phyloP scores from a whole-genome alignment of 1,140 invertebrate genomes.

The Drosophila takahashii region DNA sequence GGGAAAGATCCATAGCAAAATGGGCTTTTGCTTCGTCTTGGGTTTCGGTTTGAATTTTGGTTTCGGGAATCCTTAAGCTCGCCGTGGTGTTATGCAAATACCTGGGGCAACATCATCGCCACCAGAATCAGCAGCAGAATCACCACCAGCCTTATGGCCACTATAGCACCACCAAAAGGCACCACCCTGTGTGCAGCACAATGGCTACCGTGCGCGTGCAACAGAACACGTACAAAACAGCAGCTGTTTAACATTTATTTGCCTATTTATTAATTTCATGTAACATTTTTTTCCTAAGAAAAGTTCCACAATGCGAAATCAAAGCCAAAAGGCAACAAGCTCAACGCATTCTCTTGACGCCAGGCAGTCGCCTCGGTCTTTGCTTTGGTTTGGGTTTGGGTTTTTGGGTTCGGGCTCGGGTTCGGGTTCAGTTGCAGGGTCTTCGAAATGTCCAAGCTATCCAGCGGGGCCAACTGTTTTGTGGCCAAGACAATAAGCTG shows the following conservation, averaged over 20 bases:
- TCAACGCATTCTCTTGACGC: constrained; percentile 82
- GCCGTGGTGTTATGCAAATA: constrained; percentile 76
- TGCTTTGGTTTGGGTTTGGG: constrained; percentile 1
- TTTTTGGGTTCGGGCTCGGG: constrained; percentile 1
- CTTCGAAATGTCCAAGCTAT: constrained; percentile 70
- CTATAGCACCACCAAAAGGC: constrained; percentile 6
- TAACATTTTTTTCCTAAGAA: constrained; percentile 82
- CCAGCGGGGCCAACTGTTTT: constrained; percentile 64
- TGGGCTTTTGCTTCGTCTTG: neutral
- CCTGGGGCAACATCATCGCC: constrained; percentile 62
- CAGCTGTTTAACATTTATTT: constrained; percentile 84
- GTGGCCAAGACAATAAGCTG: constrained; percentile 67
- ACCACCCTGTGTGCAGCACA: constrained; percentile 80
- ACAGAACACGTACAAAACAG: constrained; percentile 77
- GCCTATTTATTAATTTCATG: constrained; percentile 84
- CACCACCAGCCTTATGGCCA: neutral
- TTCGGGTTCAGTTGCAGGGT: constrained; percentile 42
- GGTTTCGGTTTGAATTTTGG: too few relatives aligned
- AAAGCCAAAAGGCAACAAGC: constrained; percentile 79
- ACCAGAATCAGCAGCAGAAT: constrained; percentile 27
- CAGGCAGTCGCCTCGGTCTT: constrained; percentile 67
- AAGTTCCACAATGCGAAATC: constrained; percentile 81
- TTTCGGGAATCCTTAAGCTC: constrained; percentile 43
- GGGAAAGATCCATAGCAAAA: constrained; percentile 56
- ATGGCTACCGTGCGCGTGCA: constrained; percentile 82